Evolutionary conservation across 37 sponge, comb jelly and placozoan genomes (phyloP), one percentile per base, ranked within the genome.

Genomic region (Ephydatia muelleri): DNA sequence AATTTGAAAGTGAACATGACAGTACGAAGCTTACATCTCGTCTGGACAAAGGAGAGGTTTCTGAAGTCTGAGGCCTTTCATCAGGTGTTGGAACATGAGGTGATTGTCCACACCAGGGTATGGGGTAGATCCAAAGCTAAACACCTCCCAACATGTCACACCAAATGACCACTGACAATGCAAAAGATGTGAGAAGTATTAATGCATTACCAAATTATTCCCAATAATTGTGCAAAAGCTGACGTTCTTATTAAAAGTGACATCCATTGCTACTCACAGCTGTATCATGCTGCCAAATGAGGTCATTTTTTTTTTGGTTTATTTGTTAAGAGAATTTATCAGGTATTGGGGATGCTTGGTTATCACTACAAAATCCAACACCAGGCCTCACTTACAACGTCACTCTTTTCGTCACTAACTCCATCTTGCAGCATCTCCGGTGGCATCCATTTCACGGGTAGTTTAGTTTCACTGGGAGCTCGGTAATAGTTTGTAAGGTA

Each of bases 391-490:
- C 80, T 79, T 23, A 79, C 80, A 34, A 79, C 80, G 23, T 79
- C 80, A 57, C 66, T 79, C 80, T 48, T 79, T 66, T 79, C 80
- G 49, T 47, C 25, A 23, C 30, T 65, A 30, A 79, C 49, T 8
- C 28, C 31, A 38, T 79, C 80, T 65, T 79, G 49, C 12, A 79
- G 80, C 27, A 64, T 48, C 80, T 79, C 80, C 26, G 80, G 80
- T 0, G 80, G 22, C 49, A 79, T 34, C 80, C 80, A 79, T 25
- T 79, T 79, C 29, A 79, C 64, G 25, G 80, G 80, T 6, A 79
- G 80, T 33, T 79, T 79, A 31, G 30, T 28, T 49, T 66, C 64
- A 34, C 64, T 48, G 33, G 48, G 65, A 30, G 64, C 25, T 48
- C 67, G 6, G 32, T 79, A 79, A 29, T 79, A 79, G 65, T 79